A percentile compares a stretch with the other conserved stretches of the same genome.
Conservation (phyloP, 2,888 invertebrate genomes). For the Andrena trimmerana region DNA sequence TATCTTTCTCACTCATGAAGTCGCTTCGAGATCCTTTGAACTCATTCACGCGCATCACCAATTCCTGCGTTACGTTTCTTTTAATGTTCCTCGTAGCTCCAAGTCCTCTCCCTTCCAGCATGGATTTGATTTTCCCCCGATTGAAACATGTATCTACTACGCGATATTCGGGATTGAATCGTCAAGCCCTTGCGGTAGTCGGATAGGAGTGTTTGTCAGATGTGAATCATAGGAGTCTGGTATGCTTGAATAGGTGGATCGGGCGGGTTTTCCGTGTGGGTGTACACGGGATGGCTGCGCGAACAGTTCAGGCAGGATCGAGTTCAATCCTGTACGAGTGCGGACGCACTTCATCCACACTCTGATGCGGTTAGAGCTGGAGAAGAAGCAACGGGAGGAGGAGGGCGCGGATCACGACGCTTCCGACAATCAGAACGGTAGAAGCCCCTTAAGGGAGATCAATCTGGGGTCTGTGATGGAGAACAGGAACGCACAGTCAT, state of each 20-base stretch:
- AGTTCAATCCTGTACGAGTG: slow-evolving; percentile 98
- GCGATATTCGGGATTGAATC: no score
- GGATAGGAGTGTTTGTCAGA: background rate
- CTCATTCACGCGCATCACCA: no score
- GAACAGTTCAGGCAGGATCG: slow-evolving; percentile 96
- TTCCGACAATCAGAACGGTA: slow-evolving; percentile 82
- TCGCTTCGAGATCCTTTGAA: no score
- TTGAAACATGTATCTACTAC: no score
- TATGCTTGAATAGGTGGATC: slow-evolving; percentile 89
- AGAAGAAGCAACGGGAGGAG: slow-evolving; percentile 91
- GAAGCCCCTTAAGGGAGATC: slow-evolving; percentile 76
- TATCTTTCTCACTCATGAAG: no score
- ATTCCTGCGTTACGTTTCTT: no score
- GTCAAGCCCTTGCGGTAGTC: no score
- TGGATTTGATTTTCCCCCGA: no score
- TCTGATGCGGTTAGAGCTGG: slow-evolving; percentile 95
- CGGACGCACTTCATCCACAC: slow-evolving; percentile 99
- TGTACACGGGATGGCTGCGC: slow-evolving; percentile 97
- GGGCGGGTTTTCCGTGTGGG: slow-evolving; percentile 98
- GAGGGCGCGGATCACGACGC: slow-evolving; percentile 85
- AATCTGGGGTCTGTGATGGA: slow-evolving; percentile 73
- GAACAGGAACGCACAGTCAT: slow-evolving; percentile 84
- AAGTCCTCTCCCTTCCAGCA: no score
- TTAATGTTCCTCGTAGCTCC: no score
- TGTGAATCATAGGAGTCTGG: background rate